Conservation (phyloP, 30 jellyfish, hydroid and myxozoan species). For the Rhopilema esculentum region DNA sequence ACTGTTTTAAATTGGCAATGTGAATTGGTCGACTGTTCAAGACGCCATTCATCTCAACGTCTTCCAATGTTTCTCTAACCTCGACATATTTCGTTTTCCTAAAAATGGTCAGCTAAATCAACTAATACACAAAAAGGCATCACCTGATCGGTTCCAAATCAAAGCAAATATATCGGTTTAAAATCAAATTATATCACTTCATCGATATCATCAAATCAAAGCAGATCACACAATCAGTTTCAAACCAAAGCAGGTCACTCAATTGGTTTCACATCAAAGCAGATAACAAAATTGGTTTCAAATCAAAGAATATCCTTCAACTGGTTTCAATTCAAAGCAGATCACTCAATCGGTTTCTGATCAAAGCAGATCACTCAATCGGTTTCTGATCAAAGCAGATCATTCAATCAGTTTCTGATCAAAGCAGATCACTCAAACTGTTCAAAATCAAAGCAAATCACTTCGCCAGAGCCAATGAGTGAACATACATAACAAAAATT, state of each 20-base stretch:
- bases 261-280: neutral
- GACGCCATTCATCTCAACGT: slow-evolving; percentile 72
- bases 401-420: no score
- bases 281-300: neutral
- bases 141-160: neutral
- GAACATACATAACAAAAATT: no score
- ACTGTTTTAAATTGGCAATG: slow-evolving; percentile 72
- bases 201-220: neutral
- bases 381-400: no score
- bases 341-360: no score
- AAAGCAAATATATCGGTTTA: neutral
- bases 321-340: no score
- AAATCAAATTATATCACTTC: neutral
- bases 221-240: neutral
- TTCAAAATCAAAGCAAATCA: no score
- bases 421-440: no score
- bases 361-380: no score
- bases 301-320: no score
- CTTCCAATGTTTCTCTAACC: slow-evolving; percentile 74
- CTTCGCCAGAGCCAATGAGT: no score
- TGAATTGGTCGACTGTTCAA: slow-evolving; percentile 75
- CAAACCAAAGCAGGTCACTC: neutral
- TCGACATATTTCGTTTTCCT: slow-evolving; percentile 74
- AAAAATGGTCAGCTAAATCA: neutral
- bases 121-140: neutral